Conservation (phyloP, 2,113 vertebrate genomes). For the Lampris megalopsis region DNA sequence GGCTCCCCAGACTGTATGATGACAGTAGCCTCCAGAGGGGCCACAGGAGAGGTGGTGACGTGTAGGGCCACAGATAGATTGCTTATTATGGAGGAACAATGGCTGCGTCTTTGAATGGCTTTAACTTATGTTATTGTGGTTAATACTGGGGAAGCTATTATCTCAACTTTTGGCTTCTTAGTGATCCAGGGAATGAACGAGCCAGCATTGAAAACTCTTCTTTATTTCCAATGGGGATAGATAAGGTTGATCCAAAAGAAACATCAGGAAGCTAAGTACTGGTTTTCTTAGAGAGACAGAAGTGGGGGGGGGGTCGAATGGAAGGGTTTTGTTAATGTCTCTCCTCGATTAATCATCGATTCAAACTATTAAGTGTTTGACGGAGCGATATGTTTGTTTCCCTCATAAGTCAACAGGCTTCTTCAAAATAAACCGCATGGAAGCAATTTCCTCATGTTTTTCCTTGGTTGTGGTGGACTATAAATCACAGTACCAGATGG, state of each 20-base stretch:
- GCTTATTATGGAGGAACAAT: conserved; percentile 11
- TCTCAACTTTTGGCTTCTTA: conserved; percentile 36
- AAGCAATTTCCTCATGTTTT: conserved; percentile 69
- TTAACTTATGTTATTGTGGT: conserved; percentile 37
- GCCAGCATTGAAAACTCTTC: conserved; percentile 20
- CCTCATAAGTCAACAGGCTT: conserved; percentile 53
- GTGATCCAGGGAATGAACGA: conserved; percentile 35
- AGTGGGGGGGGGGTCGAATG: conserved; percentile 10
- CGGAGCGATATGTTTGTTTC: conserved; percentile 43
- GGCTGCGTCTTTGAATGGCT: conserved; percentile 36
- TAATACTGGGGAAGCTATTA: conserved; percentile 62
- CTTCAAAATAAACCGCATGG: conserved; percentile 53
- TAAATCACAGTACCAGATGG: conserved; percentile 72
- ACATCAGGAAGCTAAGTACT: conserved; percentile 37
- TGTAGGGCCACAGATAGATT: conserved; percentile 26
- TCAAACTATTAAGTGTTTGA: conserved; percentile 47
- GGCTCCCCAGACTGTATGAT: neutral
- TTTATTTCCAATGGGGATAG: conserved; percentile 4
- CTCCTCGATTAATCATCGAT: conserved; percentile 47
- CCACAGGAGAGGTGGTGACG: conserved; percentile 4
- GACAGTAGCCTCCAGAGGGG: neutral
- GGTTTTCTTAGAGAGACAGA: conserved; percentile 15
- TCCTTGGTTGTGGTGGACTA: conserved; percentile 46
- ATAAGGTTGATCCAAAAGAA: conserved; percentile 45
- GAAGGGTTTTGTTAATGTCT: conserved; percentile 33